Evolutionary conservation across 2,113 vertebrate species (phyloP).

Genomic region (Callopanchax toddi): DNA sequence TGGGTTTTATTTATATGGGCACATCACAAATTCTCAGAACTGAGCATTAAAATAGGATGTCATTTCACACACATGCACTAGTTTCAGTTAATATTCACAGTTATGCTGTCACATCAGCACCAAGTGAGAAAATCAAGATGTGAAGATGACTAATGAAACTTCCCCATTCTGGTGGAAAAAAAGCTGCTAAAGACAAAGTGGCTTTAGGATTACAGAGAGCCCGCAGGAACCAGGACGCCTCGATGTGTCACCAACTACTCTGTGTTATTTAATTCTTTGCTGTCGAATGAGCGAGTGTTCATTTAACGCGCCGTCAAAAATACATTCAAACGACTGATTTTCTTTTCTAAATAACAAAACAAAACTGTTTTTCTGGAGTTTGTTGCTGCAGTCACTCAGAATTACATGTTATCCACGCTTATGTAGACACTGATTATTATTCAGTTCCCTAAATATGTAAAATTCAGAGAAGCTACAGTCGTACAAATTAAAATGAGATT

Average conservation of each 20-base stretch:
- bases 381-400: too few species aligned
- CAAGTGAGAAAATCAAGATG: constrained; percentile 15
- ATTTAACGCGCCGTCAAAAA: too few species aligned
- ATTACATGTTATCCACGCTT: too few species aligned
- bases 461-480: too few species aligned
- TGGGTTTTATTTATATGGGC: constrained; percentile 1
- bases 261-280: neutral
- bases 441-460: too few species aligned
- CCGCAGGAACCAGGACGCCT: neutral
- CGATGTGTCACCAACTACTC: neutral
- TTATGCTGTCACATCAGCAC: neutral
- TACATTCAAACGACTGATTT: too few species aligned
- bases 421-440: too few species aligned
- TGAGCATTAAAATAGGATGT: neutral
- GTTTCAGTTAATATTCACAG: constrained; percentile 14
- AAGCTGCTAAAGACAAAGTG: neutral
- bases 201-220: neutral
- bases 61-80: constrained; percentile 8
- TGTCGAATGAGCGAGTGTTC: too few species aligned
- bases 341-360: too few species aligned
- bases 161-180: constrained; percentile 37
- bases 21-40: constrained; percentile 14
- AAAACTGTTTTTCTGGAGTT: too few species aligned
- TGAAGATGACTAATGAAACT: constrained; percentile 28
- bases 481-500: too few species aligned